Evolutionary conservation across 53 echinoderm and acorn worm genomes (phyloP), one percentile per base, ranked within the genome.

Genomic region (Holothuria scabra): DNA sequence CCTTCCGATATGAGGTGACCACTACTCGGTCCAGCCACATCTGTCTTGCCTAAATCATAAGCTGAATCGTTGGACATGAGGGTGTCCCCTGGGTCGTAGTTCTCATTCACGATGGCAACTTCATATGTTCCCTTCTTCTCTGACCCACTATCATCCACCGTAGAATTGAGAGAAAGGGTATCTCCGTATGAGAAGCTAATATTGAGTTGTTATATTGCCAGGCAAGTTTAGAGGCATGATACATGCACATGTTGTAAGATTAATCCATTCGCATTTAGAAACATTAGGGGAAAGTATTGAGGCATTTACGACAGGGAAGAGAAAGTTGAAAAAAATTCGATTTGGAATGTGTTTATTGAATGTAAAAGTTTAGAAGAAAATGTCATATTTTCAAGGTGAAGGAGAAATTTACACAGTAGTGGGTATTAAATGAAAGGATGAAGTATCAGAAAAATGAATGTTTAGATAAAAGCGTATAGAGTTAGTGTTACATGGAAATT

Each of bases 181-280:
- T 94, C 94, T 59, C 94, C 91, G 52, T 91, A 94, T 81, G 94
- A 94, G 83, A 86, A 91, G 83, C 91, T 94, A 85, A 61, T 26
- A 61, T 59, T 85, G 62, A 52, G 64, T 64, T 64, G 64, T 64
- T 64, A 64, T 64, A 18, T 52, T 52, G 52, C 52, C 52, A 52
- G 18, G 52, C 52, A 52, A 52, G 41, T 41, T 52, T 0, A 11
- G 11, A 5, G 65, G 20, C 22, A 64, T 19, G 65, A 28, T 28
- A 5, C 28, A 28, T 26, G 31, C 28, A 28, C 24, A 1, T 24
- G 14, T 28, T 64, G 12, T 12, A 64, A 21, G 65, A 28, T 64
- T 31, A 28, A 31, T 64, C 22, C 65, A 64, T 24, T 28, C 11
- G 3, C 12, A 31, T 14, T 24, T 13, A 52, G 52, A 16, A 18